Evolutionary conservation across 2,113 vertebrate genomes (phyloP).

Genomic region (Dermatemys mawii): DNA sequence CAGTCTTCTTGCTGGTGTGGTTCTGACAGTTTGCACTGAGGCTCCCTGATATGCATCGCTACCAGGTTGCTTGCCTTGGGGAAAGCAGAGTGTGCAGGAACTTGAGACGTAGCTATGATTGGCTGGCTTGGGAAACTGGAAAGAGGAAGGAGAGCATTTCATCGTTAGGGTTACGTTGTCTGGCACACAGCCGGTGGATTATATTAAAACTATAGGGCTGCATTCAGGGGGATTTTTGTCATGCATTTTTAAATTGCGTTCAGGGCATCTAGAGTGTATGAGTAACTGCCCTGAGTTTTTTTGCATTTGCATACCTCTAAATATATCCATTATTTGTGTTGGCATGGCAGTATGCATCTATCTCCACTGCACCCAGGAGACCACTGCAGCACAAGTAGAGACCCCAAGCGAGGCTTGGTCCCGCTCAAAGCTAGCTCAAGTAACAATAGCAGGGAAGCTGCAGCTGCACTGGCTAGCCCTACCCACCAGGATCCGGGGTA

Average conservation of each 20-base stretch:
- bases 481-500: not conserved
- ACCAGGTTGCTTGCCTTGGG: accelerated
- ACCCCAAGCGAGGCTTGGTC: not conserved
- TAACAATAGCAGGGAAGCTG: not conserved
- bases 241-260: not conserved
- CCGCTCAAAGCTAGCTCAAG: not conserved
- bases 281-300: not conserved
- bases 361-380: not conserved
- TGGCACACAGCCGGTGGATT: not conserved
- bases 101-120: not conserved
- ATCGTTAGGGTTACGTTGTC: not conserved
- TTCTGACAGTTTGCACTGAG: accelerated
- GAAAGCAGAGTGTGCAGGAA: not conserved
- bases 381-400: not conserved
- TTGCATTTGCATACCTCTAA: not conserved
- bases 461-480: not conserved
- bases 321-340: not conserved
- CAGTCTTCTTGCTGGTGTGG: not conserved
- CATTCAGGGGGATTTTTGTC: not conserved
- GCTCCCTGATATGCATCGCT: not conserved
- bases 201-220: not conserved
- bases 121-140: not conserved
- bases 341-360: not conserved
- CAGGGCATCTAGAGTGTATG: not conserved
- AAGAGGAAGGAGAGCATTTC: not conserved